phyloP scores from a whole-genome alignment of 2,797 vertebrate genomes.

The Pristis pectinata region DNA sequence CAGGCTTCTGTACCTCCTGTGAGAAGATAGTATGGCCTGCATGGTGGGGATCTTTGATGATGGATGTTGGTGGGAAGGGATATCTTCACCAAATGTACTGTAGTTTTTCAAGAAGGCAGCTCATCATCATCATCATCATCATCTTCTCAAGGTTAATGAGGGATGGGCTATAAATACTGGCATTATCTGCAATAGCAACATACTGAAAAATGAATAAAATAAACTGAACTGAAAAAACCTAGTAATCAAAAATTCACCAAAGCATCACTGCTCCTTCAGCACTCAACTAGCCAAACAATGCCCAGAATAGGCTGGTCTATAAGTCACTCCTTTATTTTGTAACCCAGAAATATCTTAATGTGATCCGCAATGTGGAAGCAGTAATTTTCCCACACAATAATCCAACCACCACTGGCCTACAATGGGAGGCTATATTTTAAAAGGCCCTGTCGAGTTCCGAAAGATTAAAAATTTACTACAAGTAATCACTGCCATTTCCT shows the following conservation, averaged over 20 bases:
- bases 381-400: slow-evolving; percentile 26
- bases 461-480: slow-evolving; percentile 59
- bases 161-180: too few relatives aligned
- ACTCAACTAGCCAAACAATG: background rate
- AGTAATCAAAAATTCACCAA: background rate
- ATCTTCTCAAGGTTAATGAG: too few relatives aligned
- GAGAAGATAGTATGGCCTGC: too few relatives aligned
- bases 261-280: background rate
- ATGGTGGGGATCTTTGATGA: too few relatives aligned
- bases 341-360: background rate
- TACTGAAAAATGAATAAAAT: too few relatives aligned
- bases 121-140: too few relatives aligned
- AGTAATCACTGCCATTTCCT: slow-evolving; percentile 57
- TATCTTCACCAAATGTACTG: too few relatives aligned
- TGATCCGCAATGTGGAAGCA: background rate
- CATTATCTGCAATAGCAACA: too few relatives aligned
- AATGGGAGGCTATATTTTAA: slow-evolving; percentile 36
- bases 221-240: background rate
- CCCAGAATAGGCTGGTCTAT: background rate
- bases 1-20: too few relatives aligned
- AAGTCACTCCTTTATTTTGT: background rate
- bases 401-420: slow-evolving; percentile 19
- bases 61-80: too few relatives aligned
- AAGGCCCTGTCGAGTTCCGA: slow-evolving; percentile 31
- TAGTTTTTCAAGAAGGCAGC: too few relatives aligned